Base-by-base conservation (phyloP, 2,888 invertebrate genomes). In the Erannis defoliaria region DNA sequence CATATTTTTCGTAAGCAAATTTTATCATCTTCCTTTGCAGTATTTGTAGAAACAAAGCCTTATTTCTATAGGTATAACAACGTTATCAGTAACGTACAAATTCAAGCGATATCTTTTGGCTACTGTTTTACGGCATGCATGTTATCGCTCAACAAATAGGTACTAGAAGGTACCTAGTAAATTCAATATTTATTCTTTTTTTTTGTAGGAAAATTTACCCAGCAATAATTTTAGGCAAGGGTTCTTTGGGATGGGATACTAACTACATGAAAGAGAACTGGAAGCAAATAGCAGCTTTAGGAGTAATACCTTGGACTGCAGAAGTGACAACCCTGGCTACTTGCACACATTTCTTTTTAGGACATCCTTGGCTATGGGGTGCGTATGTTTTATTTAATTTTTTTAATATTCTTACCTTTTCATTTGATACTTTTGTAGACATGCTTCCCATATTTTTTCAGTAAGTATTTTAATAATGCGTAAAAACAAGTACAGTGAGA, bases 321-420 rank as follows among this genome's bases (percentile, higher is more conserved):
- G 93, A 93, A 66, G 89, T 91, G 8, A 61, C 74, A 1, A 78
- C 85, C 0, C 72, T 89, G 2, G 84, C 90, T 0, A 66, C 78
- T 2, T 87, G 85, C 73, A 84, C 85, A 31, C 80, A 84, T 67
- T 75, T 80, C 14, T 75, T 89, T 8, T 76, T 91, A 0, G 84
- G 81, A 14, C 89, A 88, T 60, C 91, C 93, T 56, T 87, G 88
- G 85, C 72, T 85, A 49, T 91, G 91, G 90, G 92, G 93, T 91
- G 75, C 76, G 78, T 76, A 62, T 33, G 21, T 45, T 55, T 26
- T 35, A 16, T 37, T 23, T 43, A 35, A 3, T 23, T 23, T 23
- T n/a, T 2, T 31, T 31, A 10, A 31, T 9, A 31, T 9, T 10
- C 1, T 2, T 76, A 60, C 33, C 16, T 49, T 55, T 23, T 33